These are phyloP conservation scores for Podabrus alpinus DNA, from an alignment of 2,888 invertebrate genomes.

Conservation along the genomic window DNA sequence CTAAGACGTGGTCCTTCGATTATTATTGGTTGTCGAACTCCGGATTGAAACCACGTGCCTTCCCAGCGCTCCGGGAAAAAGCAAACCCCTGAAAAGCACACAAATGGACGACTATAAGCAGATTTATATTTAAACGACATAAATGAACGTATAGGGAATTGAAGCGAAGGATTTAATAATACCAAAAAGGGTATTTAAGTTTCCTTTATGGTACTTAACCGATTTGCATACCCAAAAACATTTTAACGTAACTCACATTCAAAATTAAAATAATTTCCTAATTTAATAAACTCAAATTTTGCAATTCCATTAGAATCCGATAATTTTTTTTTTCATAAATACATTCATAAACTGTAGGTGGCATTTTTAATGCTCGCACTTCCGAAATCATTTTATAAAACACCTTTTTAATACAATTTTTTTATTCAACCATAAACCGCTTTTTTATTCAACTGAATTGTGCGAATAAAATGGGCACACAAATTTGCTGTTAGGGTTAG, in stretches of 20 bases:
- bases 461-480: conserved; percentile 14
- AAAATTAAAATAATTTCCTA: neutral
- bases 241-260: neutral
- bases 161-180: conserved; percentile 16
- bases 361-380: neutral
- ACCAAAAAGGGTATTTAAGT: neutral
- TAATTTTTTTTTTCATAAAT: neutral
- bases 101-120: conserved; percentile 25
- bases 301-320: neutral
- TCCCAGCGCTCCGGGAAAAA: conserved; percentile 84
- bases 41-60: conserved; percentile 90
- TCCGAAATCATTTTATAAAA: conserved; percentile 2
- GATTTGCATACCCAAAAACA: conserved; percentile 7
- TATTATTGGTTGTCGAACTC: conserved; percentile 81
- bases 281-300: neutral
- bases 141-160: conserved; percentile 20
- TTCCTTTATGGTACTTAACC: conserved; percentile 10
- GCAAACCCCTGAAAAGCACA: conserved; percentile 66
- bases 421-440: conserved; percentile 3
- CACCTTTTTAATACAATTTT: conserved; percentile 4
- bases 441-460: conserved; percentile 4
- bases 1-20: conserved; percentile 82
- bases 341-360: neutral
- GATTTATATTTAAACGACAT: conserved; percentile 28
- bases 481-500: conserved; percentile 13